Conservation (phyloP, 2,888 invertebrate species). For the Hymenopus coronatus region DNA sequence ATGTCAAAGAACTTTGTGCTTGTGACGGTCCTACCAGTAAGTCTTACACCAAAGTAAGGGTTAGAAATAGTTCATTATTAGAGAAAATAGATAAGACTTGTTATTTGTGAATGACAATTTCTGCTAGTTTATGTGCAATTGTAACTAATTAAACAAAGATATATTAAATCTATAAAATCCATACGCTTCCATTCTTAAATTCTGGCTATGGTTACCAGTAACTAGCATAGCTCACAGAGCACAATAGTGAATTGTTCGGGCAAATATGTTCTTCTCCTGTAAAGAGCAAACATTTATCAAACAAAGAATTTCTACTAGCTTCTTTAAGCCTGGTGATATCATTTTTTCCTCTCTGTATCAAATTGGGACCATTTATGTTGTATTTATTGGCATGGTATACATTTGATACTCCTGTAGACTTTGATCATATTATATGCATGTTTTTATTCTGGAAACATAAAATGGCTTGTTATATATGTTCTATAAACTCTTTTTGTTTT, state of each 20-base stretch:
- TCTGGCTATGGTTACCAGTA: conserved; percentile 1
- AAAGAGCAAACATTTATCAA: not conserved
- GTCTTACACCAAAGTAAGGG: not conserved
- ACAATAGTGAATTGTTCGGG: not conserved
- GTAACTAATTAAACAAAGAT: not conserved
- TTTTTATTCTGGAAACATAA: not conserved
- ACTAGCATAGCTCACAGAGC: not conserved
- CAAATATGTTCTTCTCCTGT: not conserved
- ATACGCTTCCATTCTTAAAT: conserved; percentile 16
- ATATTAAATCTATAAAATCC: not conserved
- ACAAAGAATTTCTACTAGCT: not conserved
- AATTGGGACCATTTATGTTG: not conserved
- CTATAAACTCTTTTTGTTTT: not conserved
- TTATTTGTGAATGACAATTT: not conserved
- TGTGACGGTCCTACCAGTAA: not conserved
- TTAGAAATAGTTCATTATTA: not conserved
- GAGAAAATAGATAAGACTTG: not conserved
- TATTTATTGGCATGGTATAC: not conserved
- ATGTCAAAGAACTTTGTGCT: not conserved
- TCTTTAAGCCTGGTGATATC: not conserved
- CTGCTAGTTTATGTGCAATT: not conserved
- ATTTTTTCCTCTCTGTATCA: not conserved
- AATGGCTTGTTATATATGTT: not conserved
- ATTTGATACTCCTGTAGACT: not conserved
- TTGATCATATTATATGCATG: not conserved